A percentile compares a stretch with the other conserved stretches of the same genome.
Evolutionary conservation across 2,113 vertebrate species (phyloP).

Genomic region (Coregonus clupeaformis): DNA sequence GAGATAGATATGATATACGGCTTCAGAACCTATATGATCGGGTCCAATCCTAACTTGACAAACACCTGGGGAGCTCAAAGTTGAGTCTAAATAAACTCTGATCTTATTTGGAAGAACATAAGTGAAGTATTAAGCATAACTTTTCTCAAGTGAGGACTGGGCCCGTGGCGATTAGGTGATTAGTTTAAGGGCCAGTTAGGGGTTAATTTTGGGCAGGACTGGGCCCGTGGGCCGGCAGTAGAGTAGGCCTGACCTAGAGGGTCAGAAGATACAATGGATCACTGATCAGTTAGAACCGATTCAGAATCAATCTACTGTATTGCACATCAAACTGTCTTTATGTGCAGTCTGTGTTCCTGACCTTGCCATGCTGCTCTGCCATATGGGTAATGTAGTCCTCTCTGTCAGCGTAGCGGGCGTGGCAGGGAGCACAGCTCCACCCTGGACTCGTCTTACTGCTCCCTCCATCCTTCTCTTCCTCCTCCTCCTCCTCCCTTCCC

Average conservation of each 20-base stretch:
- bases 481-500: conserved; percentile 39
- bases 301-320: neutral
- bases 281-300: neutral
- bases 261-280: conserved; percentile 1
- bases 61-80: neutral
- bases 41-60: neutral
- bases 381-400: conserved; percentile 90
- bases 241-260: conserved; percentile 3
- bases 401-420: conserved; percentile 81
- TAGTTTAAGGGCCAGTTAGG: neutral
- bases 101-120: neutral
- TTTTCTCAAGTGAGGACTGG: neutral
- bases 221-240: neutral
- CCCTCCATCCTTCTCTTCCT: conserved; percentile 31
- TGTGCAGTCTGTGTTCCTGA: conserved; percentile 46
- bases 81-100: neutral
- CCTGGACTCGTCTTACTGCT: conserved; percentile 66
- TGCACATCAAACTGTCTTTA: neutral
- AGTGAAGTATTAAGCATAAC: neutral
- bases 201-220: neutral
- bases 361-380: conserved; percentile 90
- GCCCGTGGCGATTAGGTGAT: neutral
- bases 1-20: neutral
- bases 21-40: neutral
- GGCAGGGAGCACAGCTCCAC: conserved; percentile 89